Percentiles rank a stretch among this genome's conserved stretches.
Conservation (phyloP, 2,113 vertebrate species). For the Aldabrachelys gigantea region DNA sequence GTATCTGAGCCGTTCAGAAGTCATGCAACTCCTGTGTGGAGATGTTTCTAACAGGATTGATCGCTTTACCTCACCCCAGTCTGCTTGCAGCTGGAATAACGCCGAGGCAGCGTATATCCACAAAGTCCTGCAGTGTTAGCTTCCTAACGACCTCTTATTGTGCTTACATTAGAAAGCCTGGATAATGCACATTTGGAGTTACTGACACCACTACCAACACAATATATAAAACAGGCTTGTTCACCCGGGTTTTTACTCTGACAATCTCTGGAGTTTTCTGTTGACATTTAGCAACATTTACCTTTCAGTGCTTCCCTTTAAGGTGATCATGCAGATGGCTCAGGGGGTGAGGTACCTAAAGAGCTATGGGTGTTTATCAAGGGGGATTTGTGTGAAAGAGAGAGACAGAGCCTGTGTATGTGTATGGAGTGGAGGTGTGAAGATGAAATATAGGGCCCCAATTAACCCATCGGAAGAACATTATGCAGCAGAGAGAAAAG, state of each 20-base stretch:
- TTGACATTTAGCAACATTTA: background rate
- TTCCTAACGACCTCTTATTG: background rate
- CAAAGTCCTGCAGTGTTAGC: background rate
- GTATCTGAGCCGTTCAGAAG: background rate
- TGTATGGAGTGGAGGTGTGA: background rate
- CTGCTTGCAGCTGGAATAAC: conserved; percentile 7
- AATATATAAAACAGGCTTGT: background rate
- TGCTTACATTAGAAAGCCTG: background rate
- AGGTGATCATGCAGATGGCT: background rate
- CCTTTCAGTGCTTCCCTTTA: accelerated
- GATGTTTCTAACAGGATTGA: background rate
- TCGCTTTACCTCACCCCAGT: conserved; percentile 4
- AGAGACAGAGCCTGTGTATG: background rate
- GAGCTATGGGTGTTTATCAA: background rate
- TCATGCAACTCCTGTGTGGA: background rate
- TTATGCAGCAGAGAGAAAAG: background rate
- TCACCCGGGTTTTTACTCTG: background rate
- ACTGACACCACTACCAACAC: background rate
- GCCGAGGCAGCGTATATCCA: background rate
- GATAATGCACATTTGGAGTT: background rate
- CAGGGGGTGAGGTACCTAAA: background rate
- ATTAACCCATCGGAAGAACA: background rate
- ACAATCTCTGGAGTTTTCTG: background rate
- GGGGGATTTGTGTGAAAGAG: background rate
- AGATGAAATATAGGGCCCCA: background rate